Percentiles rank a stretch among this genome's conserved stretches.
These are phyloP conservation scores for Thamnophis sirtalis DNA, from an alignment of 2,113 vertebrate genomes.

Conservation along the genomic window DNA sequence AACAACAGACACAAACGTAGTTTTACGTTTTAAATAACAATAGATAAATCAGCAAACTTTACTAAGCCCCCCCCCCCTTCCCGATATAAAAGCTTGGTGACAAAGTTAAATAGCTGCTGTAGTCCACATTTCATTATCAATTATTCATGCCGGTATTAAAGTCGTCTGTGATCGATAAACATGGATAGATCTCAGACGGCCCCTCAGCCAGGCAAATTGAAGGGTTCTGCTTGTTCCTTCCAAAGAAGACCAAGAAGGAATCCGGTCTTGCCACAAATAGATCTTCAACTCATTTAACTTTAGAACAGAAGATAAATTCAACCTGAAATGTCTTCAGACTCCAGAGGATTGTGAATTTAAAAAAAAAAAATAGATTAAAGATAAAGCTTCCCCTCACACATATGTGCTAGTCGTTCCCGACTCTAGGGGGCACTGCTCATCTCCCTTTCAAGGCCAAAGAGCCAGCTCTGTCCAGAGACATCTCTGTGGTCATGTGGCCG, in stretches of 20 bases:
- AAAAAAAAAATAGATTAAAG: no score
- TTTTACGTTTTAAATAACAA: neutral
- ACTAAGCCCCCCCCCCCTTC: neutral
- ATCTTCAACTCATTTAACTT: no score
- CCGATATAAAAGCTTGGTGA: neutral
- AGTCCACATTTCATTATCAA: neutral
- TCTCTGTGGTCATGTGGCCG: no score
- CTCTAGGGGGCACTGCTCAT: no score
- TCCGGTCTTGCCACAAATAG: neutral
- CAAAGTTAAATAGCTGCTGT: neutral
- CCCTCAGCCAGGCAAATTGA: neutral
- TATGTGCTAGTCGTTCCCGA: no score
- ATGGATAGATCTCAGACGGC: neutral
- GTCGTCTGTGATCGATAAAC: neutral
- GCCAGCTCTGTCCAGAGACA: no score
- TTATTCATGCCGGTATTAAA: neutral
- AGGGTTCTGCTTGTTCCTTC: neutral
- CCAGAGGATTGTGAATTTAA: no score
- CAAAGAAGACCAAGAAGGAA: neutral
- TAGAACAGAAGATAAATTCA: no score
- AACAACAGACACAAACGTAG: neutral
- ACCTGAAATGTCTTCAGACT: no score
- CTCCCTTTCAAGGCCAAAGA: no score
- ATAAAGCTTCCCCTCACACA: no score
- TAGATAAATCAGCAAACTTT: neutral